Base-by-base conservation (phyloP, 2,113 vertebrate species). In the Oenanthe melanoleuca region DNA sequence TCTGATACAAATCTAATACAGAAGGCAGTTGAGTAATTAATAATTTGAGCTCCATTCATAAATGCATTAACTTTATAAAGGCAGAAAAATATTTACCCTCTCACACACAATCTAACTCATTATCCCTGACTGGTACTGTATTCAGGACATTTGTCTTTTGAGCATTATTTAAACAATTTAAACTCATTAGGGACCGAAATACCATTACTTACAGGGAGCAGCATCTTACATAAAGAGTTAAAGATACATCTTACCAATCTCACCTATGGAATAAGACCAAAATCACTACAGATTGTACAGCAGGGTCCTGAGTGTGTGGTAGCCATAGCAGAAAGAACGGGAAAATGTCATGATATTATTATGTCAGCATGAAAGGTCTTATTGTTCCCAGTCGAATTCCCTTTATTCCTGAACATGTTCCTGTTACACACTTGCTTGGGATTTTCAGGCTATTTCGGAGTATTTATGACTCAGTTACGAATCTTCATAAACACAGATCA, bases 401-500 rank as follows among this genome's bases (percentile, higher is more conserved):
- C 60, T 78, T 74, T 49, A 53, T 61, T 64, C 18, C 70, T 64
- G 45, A 79, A 45, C 4, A 33, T 0, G 2, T 47, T 87, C 44
- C 42, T 49, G 7, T 75, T 73, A 84, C 42, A 69, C n/a, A 16
- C 20, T 75, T 73, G 45, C 82, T 70, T 64, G 80, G 65, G 77
- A 92, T 84, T 67, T 45, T 74, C 42, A 69, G 37, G 57, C 40
- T 87, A 14, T 81, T 91, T 93, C 53, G 72, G 50, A 77, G 25
- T 42, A 85, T 49, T 66, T 75, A 26, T 91, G 65, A 72, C 61
- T 84, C 65, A 38, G 47, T 86, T 91, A 50, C 61, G 85, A 84
- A 75, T 92, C 86, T 84, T 92, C 60, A 63, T 80, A 86, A 94
- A 63, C 24, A 86, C 34, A 69, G 71, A 88, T 86, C 23, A 63